These are phyloP conservation scores for Antrozous pallidus DNA, from an alignment of 2,797 vertebrate species.

Conservation along the genomic window DNA sequence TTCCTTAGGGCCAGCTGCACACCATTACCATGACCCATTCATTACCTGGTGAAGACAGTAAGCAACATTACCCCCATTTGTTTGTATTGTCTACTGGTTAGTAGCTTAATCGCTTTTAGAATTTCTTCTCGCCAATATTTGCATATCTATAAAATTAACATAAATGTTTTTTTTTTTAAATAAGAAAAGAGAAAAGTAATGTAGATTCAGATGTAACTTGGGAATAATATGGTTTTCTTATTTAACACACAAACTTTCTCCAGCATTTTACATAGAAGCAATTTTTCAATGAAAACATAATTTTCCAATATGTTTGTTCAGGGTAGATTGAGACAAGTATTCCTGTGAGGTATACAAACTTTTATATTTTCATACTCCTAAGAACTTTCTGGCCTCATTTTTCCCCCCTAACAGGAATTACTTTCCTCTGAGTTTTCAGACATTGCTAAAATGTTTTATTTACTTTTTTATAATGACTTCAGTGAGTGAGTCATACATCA, in stretches of 20 bases:
- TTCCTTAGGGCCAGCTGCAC: not conserved
- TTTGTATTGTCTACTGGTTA: not conserved
- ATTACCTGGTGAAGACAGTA: not conserved
- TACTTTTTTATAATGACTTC: constrained; percentile 75
- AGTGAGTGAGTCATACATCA: constrained; percentile 73
- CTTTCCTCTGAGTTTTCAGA: constrained; percentile 71
- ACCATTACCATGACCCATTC: not conserved
- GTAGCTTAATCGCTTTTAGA: not conserved
- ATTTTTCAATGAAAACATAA: constrained; percentile 67
- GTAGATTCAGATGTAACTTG: constrained; percentile 32
- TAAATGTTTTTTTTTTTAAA: not conserved
- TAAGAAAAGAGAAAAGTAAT: constrained; percentile 44
- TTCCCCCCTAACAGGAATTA: constrained; percentile 3
- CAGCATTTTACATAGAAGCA: constrained; percentile 56
- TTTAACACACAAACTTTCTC: constrained; percentile 50
- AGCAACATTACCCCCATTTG: not conserved
- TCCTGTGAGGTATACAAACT: constrained; percentile 49
- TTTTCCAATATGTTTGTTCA: constrained; percentile 65
- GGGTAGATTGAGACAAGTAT: constrained; percentile 58
- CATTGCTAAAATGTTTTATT: constrained; percentile 73
- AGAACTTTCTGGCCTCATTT: constrained; percentile 35
- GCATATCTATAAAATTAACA: not conserved
- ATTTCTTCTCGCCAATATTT: constrained; percentile 18
- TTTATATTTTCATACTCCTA: constrained; percentile 48
- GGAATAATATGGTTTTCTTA: constrained; percentile 57